Percentiles rank a stretch among this genome's conserved stretches.
These are phyloP conservation scores for Rhinophrynus dorsalis DNA, from an alignment of 2,797 vertebrate genomes.

Conservation along the genomic window DNA sequence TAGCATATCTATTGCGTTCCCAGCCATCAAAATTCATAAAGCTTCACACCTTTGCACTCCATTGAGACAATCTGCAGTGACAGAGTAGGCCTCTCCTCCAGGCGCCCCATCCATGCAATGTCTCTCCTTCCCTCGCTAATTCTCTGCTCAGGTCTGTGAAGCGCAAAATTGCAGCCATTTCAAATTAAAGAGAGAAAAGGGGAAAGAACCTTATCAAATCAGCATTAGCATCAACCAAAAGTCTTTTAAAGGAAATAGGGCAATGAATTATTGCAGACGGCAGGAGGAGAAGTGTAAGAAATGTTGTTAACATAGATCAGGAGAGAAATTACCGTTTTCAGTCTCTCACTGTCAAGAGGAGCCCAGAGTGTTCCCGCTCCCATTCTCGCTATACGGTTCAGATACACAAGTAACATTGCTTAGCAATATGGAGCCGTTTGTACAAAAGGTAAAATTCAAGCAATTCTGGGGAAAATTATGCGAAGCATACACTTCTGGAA, in stretches of 20 bases:
- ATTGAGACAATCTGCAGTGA: constrained; percentile 56
- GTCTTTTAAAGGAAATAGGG: constrained; percentile 58
- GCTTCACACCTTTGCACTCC: constrained; percentile 55
- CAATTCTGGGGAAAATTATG: too few species aligned
- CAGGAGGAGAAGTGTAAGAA: not conserved
- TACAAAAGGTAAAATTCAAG: too few species aligned
- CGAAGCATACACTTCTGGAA: too few species aligned
- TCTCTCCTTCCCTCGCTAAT: constrained; percentile 52
- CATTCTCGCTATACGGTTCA: not conserved
- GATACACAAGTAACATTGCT: not conserved
- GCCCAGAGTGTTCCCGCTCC: not conserved
- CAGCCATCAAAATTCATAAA: constrained; percentile 39
- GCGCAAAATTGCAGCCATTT: constrained; percentile 69
- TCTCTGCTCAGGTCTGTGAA: constrained; percentile 67
- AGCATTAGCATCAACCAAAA: constrained; percentile 64
- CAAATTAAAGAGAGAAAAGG: constrained; percentile 61
- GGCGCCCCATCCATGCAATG: constrained; percentile 26
- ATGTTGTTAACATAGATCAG: not conserved
- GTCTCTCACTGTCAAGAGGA: not conserved
- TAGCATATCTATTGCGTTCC: not conserved
- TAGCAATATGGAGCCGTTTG: not conserved
- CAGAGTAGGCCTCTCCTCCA: constrained; percentile 53
- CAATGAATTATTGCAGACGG: constrained; percentile 59
- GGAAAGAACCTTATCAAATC: constrained; percentile 69
- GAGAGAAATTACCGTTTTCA: not conserved